phyloP scores from a whole-genome alignment of 2,113 vertebrate genomes.

The Microcebus murinus region DNA sequence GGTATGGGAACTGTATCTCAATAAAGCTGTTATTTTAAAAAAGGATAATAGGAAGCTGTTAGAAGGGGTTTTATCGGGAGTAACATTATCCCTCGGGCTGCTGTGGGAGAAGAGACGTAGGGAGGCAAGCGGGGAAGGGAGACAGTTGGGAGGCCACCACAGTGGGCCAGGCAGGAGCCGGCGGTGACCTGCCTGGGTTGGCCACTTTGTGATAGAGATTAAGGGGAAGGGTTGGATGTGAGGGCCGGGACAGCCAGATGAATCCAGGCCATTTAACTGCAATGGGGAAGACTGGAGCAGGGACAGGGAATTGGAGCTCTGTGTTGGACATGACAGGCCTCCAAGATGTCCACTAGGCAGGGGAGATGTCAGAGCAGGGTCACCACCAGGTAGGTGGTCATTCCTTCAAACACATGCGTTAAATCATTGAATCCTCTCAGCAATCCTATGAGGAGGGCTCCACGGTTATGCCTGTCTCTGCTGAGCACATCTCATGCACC shows the following conservation, averaged over 20 bases:
- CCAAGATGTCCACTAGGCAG: not conserved
- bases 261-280: not conserved
- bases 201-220: not conserved
- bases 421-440: not conserved
- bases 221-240: not conserved
- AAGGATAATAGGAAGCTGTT: not conserved
- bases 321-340: not conserved
- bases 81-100: not conserved
- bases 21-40: conserved; percentile 48
- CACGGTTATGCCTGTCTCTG: not conserved
- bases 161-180: not conserved
- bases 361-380: not conserved
- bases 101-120: not conserved
- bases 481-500: not conserved
- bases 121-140: not conserved
- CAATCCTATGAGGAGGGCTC: not conserved
- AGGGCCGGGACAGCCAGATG: not conserved
- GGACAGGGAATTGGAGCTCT: not conserved
- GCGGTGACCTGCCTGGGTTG: not conserved
- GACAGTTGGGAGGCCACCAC: not conserved
- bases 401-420: not conserved
- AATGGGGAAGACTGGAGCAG: not conserved
- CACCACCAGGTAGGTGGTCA: not conserved
- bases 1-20: conserved; percentile 40
- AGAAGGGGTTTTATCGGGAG: not conserved